Evolutionary conservation across 2,888 invertebrate genomes (phyloP), one percentile per base, ranked within the genome.

Genomic region (Euproctis similis): DNA sequence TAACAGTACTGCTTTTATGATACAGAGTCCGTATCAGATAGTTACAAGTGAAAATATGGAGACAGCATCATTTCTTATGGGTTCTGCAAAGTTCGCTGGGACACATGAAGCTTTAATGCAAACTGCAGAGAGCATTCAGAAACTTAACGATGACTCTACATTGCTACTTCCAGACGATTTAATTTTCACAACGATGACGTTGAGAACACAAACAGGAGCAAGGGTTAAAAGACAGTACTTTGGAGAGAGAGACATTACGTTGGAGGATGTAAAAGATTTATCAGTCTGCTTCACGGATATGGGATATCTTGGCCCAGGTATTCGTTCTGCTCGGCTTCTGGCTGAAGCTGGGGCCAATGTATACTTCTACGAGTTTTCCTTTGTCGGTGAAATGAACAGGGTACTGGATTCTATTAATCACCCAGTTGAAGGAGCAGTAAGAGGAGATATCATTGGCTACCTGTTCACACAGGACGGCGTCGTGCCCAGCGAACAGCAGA

Each of bases 311-410:
- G 55, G 69, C 3, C 73, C 76, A 3, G 56, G 51, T 4, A 44
- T 77, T 2, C 55, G 80, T 11, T 46, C 55, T 4, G 70, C 77
- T 0, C 56, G 77, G 21, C 43, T 52, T 8, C 37, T 80, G 6
- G 51, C 59, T 1, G 31, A 46, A 10, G 58, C 59, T 7, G 75
- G 73, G 2, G 74, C 80, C 0, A 78, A 73, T 0, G 85, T 87
- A 1, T 88, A 77, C 40, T 70, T 87, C 45, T 88, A 87, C 44
- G 85, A 87, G 40, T 88, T 87, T 47, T 71, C 80, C 5, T 88
- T 78, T 33, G 78, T 84, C 11, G 86, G 87, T 2, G 51, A 66
- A 2, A 45, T 86, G 34, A 86, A 86, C 7, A 56, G 74, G 14
- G 82, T 81, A 34, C 67, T 81, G 27, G 58, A 66, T 4, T 59